Conservation (phyloP, 2,113 vertebrate species). For the Corythoichthys haematopterus region DNA sequence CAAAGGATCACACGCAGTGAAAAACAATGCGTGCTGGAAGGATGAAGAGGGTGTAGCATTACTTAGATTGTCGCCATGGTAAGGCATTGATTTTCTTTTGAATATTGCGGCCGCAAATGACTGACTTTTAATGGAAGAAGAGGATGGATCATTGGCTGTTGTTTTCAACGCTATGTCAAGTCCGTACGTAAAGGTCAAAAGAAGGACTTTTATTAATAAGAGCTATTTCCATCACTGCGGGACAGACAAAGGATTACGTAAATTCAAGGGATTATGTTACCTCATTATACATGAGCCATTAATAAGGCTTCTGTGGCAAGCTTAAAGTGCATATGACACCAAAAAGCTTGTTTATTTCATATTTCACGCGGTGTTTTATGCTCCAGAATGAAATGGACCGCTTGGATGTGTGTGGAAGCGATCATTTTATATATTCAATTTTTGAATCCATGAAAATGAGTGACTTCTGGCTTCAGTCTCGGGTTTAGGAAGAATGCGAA, state of each 20-base stretch:
- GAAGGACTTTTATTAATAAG: conserved; percentile 1
- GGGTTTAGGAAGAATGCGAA: too few species aligned
- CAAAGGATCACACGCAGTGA: conserved; percentile 52
- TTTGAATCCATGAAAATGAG: too few species aligned
- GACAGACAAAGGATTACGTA: conserved; percentile 7
- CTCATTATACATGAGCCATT: conserved; percentile 5
- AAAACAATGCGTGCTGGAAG: conserved; percentile 36
- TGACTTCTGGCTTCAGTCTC: too few species aligned
- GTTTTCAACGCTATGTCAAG: background rate
- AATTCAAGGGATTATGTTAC: conserved; percentile 2
- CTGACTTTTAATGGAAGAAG: conserved; percentile 1
- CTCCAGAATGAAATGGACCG: too few species aligned
- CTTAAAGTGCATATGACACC: background rate
- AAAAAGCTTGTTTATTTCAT: too few species aligned
- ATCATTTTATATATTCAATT: too few species aligned
- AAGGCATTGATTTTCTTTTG: conserved; percentile 3
- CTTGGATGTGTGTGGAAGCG: too few species aligned
- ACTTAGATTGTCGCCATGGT: conserved; percentile 12
- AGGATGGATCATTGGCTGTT: background rate
- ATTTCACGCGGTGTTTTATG: too few species aligned
- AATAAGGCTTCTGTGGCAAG: background rate
- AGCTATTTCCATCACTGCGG: background rate
- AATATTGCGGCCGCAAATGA: background rate
- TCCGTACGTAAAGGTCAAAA: background rate
- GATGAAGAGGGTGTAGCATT: conserved; percentile 4